Conservation (phyloP, 2,888 invertebrate genomes). For the Buathra laborator region DNA sequence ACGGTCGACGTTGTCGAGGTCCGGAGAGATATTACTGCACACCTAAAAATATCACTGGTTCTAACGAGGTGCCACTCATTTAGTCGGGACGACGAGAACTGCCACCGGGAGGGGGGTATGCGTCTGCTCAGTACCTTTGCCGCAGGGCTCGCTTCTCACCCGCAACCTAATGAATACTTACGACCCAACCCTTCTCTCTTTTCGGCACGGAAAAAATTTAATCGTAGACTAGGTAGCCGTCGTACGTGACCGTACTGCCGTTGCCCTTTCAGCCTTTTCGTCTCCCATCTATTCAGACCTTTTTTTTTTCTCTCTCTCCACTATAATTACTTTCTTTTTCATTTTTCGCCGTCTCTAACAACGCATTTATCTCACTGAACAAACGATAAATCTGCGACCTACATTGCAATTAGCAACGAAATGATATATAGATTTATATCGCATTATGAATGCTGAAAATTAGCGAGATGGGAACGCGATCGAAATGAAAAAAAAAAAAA, state of each 20-base stretch:
- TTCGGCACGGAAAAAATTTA: constrained; percentile 49
- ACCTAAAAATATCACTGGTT: constrained; percentile 50
- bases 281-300: constrained; percentile 29
- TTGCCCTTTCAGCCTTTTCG: constrained; percentile 43
- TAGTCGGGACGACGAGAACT: constrained; percentile 38
- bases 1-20: constrained; percentile 1
- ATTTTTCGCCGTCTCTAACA: constrained; percentile 50
- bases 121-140: neutral
- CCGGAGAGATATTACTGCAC: constrained; percentile 27
- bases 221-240: constrained; percentile 31
- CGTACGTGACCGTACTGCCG: constrained; percentile 34
- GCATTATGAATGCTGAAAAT: constrained; percentile 7
- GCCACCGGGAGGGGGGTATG: constrained; percentile 8
- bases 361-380: constrained; percentile 57
- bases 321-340: constrained; percentile 61
- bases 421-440: neutral
- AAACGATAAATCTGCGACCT: constrained; percentile 51
- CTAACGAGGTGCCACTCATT: constrained; percentile 64
- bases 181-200: constrained; percentile 41
- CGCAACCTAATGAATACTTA: constrained; percentile 65
- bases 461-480: neutral
- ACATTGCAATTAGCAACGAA: constrained; percentile 33
- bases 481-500: neutral
- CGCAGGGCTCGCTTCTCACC: constrained; percentile 37
- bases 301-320: constrained; percentile 25